Percentiles rank a stretch among this genome's conserved stretches.
phyloP scores from a whole-genome alignment of 2,797 vertebrate species.

The Manis crassicaudata region DNA sequence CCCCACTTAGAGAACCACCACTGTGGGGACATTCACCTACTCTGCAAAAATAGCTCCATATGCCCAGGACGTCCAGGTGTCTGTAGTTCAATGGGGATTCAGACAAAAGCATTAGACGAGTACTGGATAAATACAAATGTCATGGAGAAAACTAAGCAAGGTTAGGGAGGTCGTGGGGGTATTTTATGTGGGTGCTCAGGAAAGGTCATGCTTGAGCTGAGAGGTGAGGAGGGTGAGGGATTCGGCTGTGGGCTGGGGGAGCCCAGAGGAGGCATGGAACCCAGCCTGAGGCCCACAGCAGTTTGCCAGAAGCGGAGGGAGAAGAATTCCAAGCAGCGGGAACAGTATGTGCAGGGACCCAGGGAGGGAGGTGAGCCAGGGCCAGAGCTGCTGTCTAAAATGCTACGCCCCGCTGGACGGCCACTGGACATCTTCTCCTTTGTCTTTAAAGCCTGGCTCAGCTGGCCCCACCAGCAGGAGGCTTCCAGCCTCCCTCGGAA shows the following conservation, averaged over 20 bases:
- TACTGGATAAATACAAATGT: accelerated
- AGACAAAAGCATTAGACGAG: background rate
- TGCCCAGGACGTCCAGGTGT: background rate
- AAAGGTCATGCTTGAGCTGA: background rate
- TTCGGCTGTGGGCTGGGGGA: accelerated
- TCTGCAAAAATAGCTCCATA: no score
- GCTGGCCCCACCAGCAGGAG: no score
- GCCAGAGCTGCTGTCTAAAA: background rate
- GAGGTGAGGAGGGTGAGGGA: background rate
- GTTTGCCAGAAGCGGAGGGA: background rate
- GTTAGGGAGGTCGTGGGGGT: background rate
- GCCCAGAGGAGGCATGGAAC: background rate
- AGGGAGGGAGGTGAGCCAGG: accelerated
- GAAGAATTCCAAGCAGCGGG: background rate
- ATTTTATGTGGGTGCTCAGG: background rate
- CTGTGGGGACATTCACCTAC: background rate
- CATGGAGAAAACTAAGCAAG: background rate
- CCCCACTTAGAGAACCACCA: background rate
- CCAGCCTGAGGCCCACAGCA: background rate
- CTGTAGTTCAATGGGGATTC: background rate
- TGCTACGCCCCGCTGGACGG: no score
- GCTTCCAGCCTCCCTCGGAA: background rate
- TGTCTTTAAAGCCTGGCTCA: background rate
- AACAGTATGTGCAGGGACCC: accelerated
- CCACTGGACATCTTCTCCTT: background rate